Evolutionary conservation across 2,113 vertebrate species (phyloP).

Genomic region (Ahaetulla prasina): DNA sequence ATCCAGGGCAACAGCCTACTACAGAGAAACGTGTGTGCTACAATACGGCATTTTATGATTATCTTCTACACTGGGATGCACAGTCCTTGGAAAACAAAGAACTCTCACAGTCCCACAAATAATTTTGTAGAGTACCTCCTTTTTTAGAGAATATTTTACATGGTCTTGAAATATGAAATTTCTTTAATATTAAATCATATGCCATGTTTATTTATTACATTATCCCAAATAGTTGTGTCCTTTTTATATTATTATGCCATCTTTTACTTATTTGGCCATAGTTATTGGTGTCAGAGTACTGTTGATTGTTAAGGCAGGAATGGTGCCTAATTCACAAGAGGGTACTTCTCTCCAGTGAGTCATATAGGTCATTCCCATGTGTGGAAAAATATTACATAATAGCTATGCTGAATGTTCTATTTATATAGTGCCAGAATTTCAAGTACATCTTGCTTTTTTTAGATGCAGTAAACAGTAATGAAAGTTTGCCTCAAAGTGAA

Average conservation of each 20-base stretch:
- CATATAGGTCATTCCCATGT: conserved; percentile 63
- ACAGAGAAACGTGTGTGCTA: neutral
- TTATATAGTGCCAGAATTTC: conserved; percentile 62
- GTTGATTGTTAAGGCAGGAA: conserved; percentile 50
- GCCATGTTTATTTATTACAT: conserved; percentile 25
- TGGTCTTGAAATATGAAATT: neutral
- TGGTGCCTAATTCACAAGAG: conserved; percentile 55
- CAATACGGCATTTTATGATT: neutral
- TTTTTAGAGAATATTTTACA: neutral
- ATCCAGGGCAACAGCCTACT: neutral
- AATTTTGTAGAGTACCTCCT: neutral
- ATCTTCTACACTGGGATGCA: neutral
- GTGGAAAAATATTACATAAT: conserved; percentile 71
- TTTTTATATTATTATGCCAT: neutral
- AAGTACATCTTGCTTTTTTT: conserved; percentile 66
- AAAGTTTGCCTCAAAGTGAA: conserved; percentile 50
- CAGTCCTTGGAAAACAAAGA: neutral
- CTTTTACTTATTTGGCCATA: conserved; percentile 42
- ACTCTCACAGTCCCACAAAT: neutral
- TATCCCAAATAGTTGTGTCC: conserved; percentile 29
- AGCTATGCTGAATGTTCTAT: conserved; percentile 65
- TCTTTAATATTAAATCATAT: conserved; percentile 15
- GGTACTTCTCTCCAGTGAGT: conserved; percentile 60
- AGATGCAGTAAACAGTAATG: conserved; percentile 61
- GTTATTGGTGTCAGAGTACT: conserved; percentile 44